Evolutionary conservation across 1,140 invertebrate species (phyloP).

Genomic region (Carposina sasakii): DNA sequence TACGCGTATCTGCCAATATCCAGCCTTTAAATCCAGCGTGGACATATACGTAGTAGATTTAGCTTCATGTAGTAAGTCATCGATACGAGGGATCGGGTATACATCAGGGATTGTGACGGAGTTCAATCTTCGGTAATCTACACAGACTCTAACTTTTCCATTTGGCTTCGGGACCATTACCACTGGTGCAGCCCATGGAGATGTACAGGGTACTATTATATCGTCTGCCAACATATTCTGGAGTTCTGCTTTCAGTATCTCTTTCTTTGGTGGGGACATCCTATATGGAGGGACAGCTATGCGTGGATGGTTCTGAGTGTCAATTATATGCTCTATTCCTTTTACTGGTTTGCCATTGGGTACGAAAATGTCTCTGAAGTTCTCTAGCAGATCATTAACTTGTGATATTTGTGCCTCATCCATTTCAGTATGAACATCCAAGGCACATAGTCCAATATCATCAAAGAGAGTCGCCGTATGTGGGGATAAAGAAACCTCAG

Average conservation of each 20-base stretch:
- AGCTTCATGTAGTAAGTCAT: constrained; percentile 52
- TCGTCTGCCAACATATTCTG: constrained; percentile 23
- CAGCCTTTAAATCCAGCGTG: constrained; percentile 43
- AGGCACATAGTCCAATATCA: neutral
- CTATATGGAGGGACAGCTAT: constrained; percentile 15
- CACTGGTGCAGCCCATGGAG: constrained; percentile 42
- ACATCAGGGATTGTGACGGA: constrained; percentile 34
- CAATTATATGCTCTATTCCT: constrained; percentile 1
- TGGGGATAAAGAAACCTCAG: neutral
- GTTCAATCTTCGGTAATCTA: constrained; percentile 50
- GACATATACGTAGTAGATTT: constrained; percentile 34
- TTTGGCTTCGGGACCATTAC: constrained; percentile 47
- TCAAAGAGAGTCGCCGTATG: neutral
- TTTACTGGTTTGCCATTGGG: constrained; percentile 1
- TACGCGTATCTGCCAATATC: constrained; percentile 48
- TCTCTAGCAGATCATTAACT: neutral
- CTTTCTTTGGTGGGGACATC: constrained; percentile 7
- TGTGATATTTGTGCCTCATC: neutral
- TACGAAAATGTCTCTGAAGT: neutral
- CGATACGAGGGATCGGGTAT: constrained; percentile 64
- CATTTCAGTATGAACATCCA: neutral
- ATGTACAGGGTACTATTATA: constrained; percentile 37
- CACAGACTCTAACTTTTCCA: constrained; percentile 35
- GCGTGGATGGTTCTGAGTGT: neutral
- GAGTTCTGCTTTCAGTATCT: constrained; percentile 10